Conservation (phyloP, 2,113 vertebrate species). For the Spizaetus ornatus region DNA sequence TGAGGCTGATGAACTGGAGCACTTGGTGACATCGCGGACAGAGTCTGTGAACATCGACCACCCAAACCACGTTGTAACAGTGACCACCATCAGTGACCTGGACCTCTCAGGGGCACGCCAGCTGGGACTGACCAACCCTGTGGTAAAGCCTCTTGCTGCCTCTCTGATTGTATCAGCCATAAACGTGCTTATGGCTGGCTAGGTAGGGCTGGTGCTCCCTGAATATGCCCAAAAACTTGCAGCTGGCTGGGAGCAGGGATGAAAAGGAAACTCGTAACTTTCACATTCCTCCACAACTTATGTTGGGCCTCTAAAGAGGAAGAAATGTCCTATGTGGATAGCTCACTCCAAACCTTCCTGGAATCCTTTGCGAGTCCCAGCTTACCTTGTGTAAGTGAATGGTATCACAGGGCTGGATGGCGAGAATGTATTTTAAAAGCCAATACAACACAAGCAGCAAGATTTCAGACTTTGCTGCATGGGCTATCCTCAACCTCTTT, state of each 20-base stretch:
- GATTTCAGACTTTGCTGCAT: background rate
- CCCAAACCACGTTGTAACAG: constrained; percentile 93
- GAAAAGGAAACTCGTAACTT: background rate
- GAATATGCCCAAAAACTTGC: background rate
- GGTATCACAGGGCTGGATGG: background rate
- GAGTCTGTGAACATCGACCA: constrained; percentile 89
- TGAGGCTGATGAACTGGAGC: constrained; percentile 86
- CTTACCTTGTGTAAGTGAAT: background rate
- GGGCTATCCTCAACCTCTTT: background rate
- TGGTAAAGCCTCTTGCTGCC: constrained; percentile 51
- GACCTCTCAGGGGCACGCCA: constrained; percentile 81
- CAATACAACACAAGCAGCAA: background rate
- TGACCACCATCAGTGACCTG: constrained; percentile 92
- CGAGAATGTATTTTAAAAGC: background rate
- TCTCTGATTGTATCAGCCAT: background rate
- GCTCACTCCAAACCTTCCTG: background rate
- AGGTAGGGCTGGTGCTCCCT: background rate
- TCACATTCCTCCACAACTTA: background rate
- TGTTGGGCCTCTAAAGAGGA: background rate
- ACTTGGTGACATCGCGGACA: constrained; percentile 73
- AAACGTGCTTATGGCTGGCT: background rate
- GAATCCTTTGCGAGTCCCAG: background rate
- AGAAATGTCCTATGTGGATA: background rate
- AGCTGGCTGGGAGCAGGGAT: background rate
- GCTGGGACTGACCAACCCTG: constrained; percentile 61